Percentiles rank a stretch among this genome's conserved stretches.
phyloP scores from a whole-genome alignment of 1,140 invertebrate species.

The Drosophila tani region DNA sequence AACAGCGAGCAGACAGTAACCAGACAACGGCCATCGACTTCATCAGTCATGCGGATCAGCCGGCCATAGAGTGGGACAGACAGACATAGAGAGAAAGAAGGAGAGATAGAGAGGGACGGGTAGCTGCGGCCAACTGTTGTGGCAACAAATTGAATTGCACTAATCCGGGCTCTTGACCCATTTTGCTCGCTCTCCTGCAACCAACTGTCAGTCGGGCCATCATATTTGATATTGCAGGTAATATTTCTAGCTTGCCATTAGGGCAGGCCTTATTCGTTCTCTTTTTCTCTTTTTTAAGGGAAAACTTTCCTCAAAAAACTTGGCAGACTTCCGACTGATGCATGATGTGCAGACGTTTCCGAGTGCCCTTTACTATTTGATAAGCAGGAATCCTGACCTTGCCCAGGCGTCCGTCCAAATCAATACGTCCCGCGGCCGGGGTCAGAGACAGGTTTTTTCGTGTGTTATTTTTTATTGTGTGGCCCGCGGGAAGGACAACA shows the following conservation, averaged over 20 bases:
- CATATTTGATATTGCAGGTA: conserved; percentile 71
- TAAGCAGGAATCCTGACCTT: conserved; percentile 48
- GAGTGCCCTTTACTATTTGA: conserved; percentile 39
- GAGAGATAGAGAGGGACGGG: conserved; percentile 3
- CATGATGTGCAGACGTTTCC: conserved; percentile 57
- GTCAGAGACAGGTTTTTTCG: conserved; percentile 5
- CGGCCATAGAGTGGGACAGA: conserved; percentile 7
- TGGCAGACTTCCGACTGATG: conserved; percentile 65
- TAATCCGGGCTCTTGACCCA: conserved; percentile 61
- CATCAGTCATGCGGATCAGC: conserved; percentile 70
- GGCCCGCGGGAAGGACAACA: conserved; percentile 26
- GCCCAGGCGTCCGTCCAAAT: conserved; percentile 27
- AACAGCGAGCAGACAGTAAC: conserved; percentile 77
- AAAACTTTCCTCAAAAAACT: conserved; percentile 53
- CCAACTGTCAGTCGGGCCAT: conserved; percentile 76
- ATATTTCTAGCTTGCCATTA: conserved; percentile 80
- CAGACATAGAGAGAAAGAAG: not conserved
- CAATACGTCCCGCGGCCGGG: conserved; percentile 15
- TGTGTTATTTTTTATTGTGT: conserved; percentile 1
- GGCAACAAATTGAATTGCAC: conserved; percentile 56
- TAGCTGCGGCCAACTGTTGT: conserved; percentile 16
- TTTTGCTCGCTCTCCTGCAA: conserved; percentile 43
- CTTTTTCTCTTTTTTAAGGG: no score
- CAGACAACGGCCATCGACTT: conserved; percentile 76
- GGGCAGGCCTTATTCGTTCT: conserved; percentile 1